A percentile compares a stretch with the other conserved stretches of the same genome.
Conservation (phyloP, 2,113 vertebrate species). For the Zosterops pallidus region DNA sequence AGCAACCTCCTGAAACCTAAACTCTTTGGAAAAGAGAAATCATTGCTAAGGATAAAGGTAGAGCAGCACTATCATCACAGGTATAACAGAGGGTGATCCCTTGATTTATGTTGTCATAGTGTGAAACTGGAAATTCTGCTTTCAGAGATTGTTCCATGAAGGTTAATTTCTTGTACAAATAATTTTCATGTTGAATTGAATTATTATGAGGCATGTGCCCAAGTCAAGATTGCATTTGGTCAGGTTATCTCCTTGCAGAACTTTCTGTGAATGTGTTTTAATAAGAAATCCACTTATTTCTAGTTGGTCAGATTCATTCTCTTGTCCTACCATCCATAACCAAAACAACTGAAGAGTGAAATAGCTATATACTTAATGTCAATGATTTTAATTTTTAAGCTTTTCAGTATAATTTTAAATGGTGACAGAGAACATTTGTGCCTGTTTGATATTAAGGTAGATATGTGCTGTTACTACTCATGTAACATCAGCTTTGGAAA, state of each 20-base stretch:
- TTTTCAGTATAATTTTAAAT: neutral
- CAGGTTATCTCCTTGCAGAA: neutral
- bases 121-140: neutral
- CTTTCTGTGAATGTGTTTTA: neutral
- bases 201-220: neutral
- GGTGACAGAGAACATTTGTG: accelerated
- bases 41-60: neutral
- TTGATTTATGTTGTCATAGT: neutral
- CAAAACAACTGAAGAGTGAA: neutral
- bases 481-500: neutral
- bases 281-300: neutral
- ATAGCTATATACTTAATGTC: neutral
- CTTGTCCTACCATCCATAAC: neutral
- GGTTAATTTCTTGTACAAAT: neutral
- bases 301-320: neutral
- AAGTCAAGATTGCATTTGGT: neutral
- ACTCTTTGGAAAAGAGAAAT: neutral
- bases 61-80: neutral
- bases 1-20: neutral
- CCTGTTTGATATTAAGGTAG: neutral
- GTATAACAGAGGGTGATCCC: neutral
- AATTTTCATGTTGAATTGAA: neutral
- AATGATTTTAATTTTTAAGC: neutral
- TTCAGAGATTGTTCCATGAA: neutral
- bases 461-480: neutral